Evolutionary conservation across 2,797 vertebrate species (phyloP).

Genomic region (Mormyrus proboscirostris): DNA sequence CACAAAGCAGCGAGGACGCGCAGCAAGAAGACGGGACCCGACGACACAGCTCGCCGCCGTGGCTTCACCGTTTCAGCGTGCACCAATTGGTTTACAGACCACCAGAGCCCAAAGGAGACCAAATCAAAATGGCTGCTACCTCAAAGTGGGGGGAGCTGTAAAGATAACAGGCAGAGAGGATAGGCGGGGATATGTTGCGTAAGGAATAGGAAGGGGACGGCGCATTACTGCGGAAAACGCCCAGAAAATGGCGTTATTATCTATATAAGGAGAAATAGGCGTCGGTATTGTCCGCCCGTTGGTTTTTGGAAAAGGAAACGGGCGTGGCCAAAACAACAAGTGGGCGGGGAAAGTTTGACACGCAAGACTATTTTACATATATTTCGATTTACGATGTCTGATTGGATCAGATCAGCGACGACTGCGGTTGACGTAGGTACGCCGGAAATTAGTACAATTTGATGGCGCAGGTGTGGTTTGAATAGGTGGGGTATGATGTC

Average conservation of each 20-base stretch:
- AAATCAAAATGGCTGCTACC: slow-evolving; percentile 26
- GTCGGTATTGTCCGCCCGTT: neutral
- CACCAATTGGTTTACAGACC: slow-evolving; percentile 7
- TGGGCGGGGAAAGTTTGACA: neutral
- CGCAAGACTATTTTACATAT: neutral
- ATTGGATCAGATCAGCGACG: neutral
- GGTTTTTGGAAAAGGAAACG: neutral
- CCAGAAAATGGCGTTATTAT: neutral
- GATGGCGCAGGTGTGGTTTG: neutral
- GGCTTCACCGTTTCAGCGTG: neutral
- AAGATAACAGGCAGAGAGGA: slow-evolving; percentile 11
- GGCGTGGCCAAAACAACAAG: neutral
- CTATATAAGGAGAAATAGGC: slow-evolving; percentile 11
- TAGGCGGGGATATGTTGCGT: slow-evolving; percentile 13
- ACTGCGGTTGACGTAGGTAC: neutral
- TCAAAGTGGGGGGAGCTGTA: slow-evolving; percentile 19
- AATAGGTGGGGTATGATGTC: neutral
- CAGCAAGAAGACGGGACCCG: neutral
- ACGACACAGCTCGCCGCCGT: slow-evolving; percentile 1
- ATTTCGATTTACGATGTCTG: neutral
- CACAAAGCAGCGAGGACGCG: slow-evolving; percentile 10
- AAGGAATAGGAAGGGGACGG: neutral
- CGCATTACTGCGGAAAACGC: neutral
- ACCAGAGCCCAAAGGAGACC: slow-evolving; percentile 12
- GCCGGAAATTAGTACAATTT: neutral